Conservation (phyloP, 2,113 vertebrate genomes). For the Hippolais icterina region DNA sequence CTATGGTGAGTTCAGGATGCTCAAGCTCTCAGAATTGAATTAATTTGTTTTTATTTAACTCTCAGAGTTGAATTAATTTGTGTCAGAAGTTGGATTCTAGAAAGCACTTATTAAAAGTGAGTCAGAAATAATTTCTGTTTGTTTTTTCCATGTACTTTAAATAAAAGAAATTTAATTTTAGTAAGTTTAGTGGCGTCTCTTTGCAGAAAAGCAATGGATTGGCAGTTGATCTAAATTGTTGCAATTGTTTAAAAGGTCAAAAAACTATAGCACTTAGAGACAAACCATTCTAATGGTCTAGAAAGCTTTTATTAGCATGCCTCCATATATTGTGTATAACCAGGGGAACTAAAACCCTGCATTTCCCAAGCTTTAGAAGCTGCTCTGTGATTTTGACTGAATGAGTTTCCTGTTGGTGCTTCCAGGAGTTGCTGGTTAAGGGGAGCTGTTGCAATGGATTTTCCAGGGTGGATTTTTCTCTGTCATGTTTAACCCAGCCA, state of each 20-base stretch:
- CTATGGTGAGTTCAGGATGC: neutral
- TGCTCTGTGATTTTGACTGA: neutral
- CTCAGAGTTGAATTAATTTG: neutral
- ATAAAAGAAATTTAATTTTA: neutral
- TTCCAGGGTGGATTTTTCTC: neutral
- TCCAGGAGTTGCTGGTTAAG: neutral
- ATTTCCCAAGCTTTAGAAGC: neutral
- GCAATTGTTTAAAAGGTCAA: neutral
- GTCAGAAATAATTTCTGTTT: conserved; percentile 1
- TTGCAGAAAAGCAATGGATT: neutral
- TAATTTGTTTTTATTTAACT: neutral
- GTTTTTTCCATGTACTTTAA: neutral
- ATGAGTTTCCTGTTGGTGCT: neutral
- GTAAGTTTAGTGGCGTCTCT: neutral
- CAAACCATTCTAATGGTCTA: neutral
- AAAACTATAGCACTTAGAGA: neutral
- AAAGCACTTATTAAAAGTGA: neutral
- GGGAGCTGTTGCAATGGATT: neutral
- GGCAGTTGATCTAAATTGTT: neutral
- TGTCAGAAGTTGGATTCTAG: neutral
- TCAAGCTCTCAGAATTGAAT: neutral
- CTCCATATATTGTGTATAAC: neutral
- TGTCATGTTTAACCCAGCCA: neutral
- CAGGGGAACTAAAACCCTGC: neutral
- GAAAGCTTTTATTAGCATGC: neutral